Evolutionary conservation across 1,140 invertebrate genomes (phyloP).

Genomic region (Aphaenogaster rudis): DNA sequence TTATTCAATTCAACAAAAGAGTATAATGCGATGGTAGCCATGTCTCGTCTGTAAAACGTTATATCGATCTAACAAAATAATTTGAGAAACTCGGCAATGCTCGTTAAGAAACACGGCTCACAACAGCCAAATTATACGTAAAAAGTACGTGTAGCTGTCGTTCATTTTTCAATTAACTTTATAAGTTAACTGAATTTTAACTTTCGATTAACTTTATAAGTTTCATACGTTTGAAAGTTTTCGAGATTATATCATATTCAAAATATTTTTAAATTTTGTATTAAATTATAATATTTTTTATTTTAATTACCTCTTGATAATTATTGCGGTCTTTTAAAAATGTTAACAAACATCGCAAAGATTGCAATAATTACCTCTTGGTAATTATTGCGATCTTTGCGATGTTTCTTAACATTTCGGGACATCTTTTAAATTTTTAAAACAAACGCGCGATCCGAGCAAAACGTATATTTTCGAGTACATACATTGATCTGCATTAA

Average conservation of each 20-base stretch:
- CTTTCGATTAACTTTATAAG: too few species aligned
- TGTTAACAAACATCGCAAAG: too few species aligned
- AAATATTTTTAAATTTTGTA: background rate
- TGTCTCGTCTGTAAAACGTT: background rate
- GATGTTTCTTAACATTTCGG: too few species aligned
- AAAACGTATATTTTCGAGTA: background rate
- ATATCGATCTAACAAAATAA: conserved; percentile 46
- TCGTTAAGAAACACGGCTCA: background rate
- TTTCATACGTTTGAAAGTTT: background rate
- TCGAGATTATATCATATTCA: background rate
- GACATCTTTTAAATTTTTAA: background rate
- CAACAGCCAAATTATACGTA: too few species aligned
- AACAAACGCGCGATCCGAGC: background rate
- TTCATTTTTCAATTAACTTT: too few species aligned
- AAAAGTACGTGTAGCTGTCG: too few species aligned
- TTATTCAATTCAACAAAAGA: background rate
- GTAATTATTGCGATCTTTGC: too few species aligned
- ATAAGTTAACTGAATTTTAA: too few species aligned
- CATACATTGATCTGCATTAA: background rate
- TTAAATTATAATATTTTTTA: too few species aligned
- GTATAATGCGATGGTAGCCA: background rate
- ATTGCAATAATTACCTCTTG: too few species aligned
- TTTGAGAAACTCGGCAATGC: background rate
- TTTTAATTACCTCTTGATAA: too few species aligned
- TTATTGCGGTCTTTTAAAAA: too few species aligned